These are phyloP conservation scores for Tanytarsus gracilentus DNA, from an alignment of 2,888 invertebrate species.

Conservation along the genomic window DNA sequence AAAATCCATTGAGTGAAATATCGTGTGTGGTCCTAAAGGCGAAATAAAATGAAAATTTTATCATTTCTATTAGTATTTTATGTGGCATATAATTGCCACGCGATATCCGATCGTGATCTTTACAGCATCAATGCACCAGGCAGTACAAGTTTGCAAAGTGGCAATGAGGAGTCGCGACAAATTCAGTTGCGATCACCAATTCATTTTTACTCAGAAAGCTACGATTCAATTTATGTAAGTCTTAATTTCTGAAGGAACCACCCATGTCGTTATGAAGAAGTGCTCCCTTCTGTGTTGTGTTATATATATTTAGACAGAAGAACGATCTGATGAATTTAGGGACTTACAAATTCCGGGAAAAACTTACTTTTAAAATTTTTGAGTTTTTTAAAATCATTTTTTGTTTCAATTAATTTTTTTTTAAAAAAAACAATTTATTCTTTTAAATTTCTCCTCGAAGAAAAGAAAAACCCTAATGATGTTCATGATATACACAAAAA, in stretches of 20 bases:
- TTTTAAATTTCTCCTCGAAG: not conserved
- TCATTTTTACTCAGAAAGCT: constrained; percentile 66
- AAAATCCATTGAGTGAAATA: no score
- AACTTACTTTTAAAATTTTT: no score
- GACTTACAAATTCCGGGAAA: no score
- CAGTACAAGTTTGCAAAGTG: constrained; percentile 34
- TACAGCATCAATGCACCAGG: constrained; percentile 20
- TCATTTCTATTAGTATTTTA: not conserved
- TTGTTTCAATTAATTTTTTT: not conserved
- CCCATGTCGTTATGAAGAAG: constrained; percentile 9
- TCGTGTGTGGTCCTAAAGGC: no score
- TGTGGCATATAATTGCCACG: not conserved
- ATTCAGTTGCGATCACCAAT: constrained; percentile 50
- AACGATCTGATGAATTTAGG: no score
- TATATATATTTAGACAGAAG: not conserved
- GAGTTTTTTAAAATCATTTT: not conserved
- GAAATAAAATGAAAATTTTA: constrained; percentile 8
- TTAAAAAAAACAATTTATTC: not conserved
- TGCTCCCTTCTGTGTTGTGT: constrained; percentile 21
- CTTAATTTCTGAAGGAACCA: not conserved
- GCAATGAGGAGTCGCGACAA: constrained; percentile 38
- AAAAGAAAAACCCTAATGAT: not conserved
- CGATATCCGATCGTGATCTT: not conserved
- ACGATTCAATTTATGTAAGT: constrained; percentile 77
- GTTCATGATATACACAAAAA: no score